These are phyloP conservation scores for Propithecus coquereli DNA, from an alignment of 2,113 vertebrate genomes.

Conservation along the genomic window DNA sequence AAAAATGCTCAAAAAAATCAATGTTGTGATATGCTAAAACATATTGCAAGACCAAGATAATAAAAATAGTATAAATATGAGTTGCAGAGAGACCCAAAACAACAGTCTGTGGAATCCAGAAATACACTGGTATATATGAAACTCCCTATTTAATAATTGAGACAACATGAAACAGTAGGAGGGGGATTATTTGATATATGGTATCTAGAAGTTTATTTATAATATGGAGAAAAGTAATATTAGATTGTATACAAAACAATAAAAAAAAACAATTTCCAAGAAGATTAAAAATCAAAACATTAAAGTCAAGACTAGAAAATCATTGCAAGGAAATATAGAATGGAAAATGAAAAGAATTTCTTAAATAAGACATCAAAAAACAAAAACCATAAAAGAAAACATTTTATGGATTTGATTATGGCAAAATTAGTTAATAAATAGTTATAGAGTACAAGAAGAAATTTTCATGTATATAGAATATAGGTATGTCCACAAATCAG, in stretches of 20 bases:
- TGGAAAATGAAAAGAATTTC: neutral
- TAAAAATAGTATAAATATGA: neutral
- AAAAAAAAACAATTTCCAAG: neutral
- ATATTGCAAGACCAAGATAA: neutral
- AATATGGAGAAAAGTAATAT: neutral
- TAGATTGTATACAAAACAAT: neutral
- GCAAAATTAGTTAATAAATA: neutral
- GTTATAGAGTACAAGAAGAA: neutral
- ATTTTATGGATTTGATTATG: neutral
- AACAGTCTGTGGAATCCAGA: neutral
- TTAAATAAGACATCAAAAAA: neutral
- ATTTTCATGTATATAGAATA: neutral
- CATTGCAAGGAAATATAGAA: neutral
- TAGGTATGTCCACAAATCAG: neutral
- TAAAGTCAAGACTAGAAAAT: neutral
- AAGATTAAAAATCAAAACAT: conserved; percentile 1
- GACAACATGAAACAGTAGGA: neutral
- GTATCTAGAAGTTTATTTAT: neutral
- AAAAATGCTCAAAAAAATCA: neutral
- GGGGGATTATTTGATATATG: neutral
- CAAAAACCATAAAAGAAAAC: neutral
- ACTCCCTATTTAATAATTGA: neutral
- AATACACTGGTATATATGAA: neutral
- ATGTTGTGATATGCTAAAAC: neutral
- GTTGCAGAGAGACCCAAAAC: neutral